A percentile compares a stretch with the other conserved stretches of the same genome.
Evolutionary conservation across 1,140 invertebrate genomes (phyloP).

Genomic region (Monomorium pharaonis): DNA sequence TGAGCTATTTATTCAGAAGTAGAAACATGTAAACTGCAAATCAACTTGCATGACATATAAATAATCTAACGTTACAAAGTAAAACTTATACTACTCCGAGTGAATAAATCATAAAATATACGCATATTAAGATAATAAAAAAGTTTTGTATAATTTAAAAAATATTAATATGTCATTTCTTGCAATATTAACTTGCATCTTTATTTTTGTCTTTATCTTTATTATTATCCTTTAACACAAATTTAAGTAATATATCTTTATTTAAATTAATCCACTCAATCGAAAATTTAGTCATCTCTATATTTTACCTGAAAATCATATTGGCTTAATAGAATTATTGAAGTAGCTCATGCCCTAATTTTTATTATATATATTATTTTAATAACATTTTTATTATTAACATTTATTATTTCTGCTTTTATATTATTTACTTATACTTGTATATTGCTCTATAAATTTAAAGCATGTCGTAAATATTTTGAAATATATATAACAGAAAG

Average conservation of each 20-base stretch:
- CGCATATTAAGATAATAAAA: background rate
- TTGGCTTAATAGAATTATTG: too few species aligned
- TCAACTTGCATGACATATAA: slow-evolving; percentile 27
- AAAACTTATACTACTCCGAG: background rate
- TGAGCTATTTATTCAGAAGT: slow-evolving; percentile 39
- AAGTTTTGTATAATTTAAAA: background rate
- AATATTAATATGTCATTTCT: too few species aligned
- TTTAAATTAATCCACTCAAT: too few species aligned
- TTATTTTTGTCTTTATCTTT: too few species aligned
- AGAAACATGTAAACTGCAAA: background rate
- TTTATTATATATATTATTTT: too few species aligned
- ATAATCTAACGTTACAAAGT: slow-evolving; percentile 6
- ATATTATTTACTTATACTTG: background rate
- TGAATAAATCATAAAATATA: background rate
- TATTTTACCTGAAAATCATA: too few species aligned
- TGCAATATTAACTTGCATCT: too few species aligned
- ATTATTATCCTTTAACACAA: too few species aligned
- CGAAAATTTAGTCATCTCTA: too few species aligned
- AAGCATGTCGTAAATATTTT: background rate
- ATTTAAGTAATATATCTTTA: too few species aligned
- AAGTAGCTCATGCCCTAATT: too few species aligned
- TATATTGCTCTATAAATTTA: background rate
- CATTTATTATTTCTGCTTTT: background rate
- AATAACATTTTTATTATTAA: too few species aligned
- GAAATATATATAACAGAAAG: background rate